Evolutionary conservation across 2,113 vertebrate genomes (phyloP).

Genomic region (Geococcyx californianus): DNA sequence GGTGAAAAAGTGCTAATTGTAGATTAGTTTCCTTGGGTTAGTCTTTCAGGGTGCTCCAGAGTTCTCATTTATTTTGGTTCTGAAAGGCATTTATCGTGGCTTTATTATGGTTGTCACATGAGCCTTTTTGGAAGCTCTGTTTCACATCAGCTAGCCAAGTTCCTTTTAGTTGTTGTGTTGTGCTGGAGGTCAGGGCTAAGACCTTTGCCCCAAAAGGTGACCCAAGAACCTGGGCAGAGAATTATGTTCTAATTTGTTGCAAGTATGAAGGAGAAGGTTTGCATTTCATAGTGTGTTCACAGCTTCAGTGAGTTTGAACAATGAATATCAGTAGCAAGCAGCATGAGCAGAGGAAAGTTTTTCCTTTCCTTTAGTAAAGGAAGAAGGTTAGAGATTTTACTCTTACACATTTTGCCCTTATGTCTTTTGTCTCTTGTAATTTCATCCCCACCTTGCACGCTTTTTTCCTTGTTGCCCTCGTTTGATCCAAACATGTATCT

Average conservation of each 20-base stretch:
- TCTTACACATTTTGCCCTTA: not conserved
- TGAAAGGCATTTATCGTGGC: not conserved
- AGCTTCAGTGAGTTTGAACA: not conserved
- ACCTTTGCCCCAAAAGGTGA: not conserved
- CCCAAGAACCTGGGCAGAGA: not conserved
- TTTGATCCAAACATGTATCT: not conserved
- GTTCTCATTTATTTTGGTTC: not conserved
- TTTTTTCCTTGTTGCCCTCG: not conserved
- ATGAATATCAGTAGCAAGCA: not conserved
- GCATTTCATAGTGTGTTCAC: not conserved
- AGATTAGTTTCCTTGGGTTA: not conserved
- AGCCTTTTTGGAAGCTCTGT: conserved; percentile 1
- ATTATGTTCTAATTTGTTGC: not conserved
- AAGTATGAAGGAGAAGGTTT: not conserved
- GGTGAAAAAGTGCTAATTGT: not conserved
- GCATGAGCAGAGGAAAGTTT: not conserved
- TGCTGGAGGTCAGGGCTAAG: not conserved
- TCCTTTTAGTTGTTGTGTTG: not conserved
- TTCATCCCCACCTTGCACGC: not conserved
- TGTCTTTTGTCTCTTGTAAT: not conserved
- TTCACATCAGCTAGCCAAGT: not conserved
- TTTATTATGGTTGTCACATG: not conserved
- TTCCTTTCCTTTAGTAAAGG: not conserved
- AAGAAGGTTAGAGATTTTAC: not conserved
- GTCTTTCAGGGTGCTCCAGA: not conserved